Conservation (phyloP, 1,140 invertebrate genomes). For the Drosophila varians region DNA sequence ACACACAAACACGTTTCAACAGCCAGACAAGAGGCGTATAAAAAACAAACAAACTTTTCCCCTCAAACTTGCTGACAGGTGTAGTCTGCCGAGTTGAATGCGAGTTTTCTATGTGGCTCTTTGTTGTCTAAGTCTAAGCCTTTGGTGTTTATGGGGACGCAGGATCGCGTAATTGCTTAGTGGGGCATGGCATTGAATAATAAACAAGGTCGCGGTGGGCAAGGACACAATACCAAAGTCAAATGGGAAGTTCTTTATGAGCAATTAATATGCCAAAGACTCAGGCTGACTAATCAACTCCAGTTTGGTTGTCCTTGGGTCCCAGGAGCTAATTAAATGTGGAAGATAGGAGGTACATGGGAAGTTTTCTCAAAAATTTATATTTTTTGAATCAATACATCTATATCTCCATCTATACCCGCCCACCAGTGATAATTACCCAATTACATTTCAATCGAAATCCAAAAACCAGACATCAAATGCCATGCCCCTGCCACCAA, state of each 20-base stretch:
- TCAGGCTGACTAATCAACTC: background rate
- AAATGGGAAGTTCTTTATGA: constrained; percentile 45
- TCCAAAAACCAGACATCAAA: constrained; percentile 27
- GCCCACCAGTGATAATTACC: constrained; percentile 28
- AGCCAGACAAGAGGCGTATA: constrained; percentile 26
- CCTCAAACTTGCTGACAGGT: constrained; percentile 62
- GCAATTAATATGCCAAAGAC: constrained; percentile 67
- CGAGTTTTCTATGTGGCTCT: constrained; percentile 8
- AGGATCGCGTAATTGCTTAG: constrained; percentile 67
- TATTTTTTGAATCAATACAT: too few relatives aligned
- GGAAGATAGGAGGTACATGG: too few relatives aligned
- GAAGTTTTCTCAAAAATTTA: too few relatives aligned
- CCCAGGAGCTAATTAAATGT: too few relatives aligned
- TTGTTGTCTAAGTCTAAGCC: constrained; percentile 55
- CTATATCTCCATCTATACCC: too few relatives aligned
- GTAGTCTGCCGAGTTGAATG: constrained; percentile 24
- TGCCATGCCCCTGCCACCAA: background rate
- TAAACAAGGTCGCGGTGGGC: constrained; percentile 43
- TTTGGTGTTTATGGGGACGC: constrained; percentile 63
- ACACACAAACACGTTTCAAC: constrained; percentile 16
- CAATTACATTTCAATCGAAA: constrained; percentile 44
- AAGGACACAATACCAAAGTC: background rate
- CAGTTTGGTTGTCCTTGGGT: background rate
- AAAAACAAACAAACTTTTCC: constrained; percentile 58
- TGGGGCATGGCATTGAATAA: constrained; percentile 65